Percentiles rank a stretch among this genome's conserved stretches.
Conservation (phyloP, 1,140 invertebrate species). For the honey bee (Apis mellifera) region Amel_HAv3.1 CM009936.2:11358501-11359000, state of each 20-base stretch:
- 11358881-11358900: too few species aligned
- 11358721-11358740: constrained; percentile 34
- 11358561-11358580: constrained; percentile 31
- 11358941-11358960: too few species aligned
- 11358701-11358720: constrained; percentile 42
- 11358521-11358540: constrained; percentile 55
- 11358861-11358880: too few species aligned
- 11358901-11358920: too few species aligned
- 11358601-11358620: constrained; percentile 3
- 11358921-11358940: too few species aligned
- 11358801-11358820: too few species aligned
- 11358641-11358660: not conserved
- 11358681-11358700: not conserved
- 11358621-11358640: not conserved
- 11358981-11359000: too few species aligned
- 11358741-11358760: too few species aligned
- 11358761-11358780: not conserved
- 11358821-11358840: too few species aligned
- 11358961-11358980: too few species aligned
- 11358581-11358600: constrained; percentile 3
- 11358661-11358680: not conserved
- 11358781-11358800: not conserved
- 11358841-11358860: too few species aligned
- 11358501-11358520: constrained; percentile 42
- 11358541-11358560: constrained; percentile 60